Evolutionary conservation across 2,113 vertebrate genomes (phyloP).

Genomic region (Etia nguti): DNA sequence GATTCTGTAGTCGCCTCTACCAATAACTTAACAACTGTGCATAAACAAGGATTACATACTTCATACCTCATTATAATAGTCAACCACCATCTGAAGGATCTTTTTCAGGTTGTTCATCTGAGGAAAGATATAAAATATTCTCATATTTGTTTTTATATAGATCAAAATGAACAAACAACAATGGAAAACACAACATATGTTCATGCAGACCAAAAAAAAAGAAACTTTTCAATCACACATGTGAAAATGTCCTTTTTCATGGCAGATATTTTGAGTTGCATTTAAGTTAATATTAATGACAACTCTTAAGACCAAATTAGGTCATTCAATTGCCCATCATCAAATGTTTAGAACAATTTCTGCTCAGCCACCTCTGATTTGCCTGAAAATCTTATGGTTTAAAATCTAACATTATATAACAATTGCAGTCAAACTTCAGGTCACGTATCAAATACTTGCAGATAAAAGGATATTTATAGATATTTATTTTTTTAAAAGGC

Average conservation of each 20-base stretch:
- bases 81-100: constrained; percentile 90
- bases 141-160: background rate
- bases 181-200: background rate
- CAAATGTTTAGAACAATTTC: background rate
- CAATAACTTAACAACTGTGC: background rate
- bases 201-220: background rate
- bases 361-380: background rate
- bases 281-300: background rate
- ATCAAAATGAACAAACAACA: background rate
- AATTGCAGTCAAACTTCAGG: background rate
- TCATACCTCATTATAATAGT: constrained; percentile 94
- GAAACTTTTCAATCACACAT: background rate
- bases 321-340: background rate
- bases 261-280: background rate
- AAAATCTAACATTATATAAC: rapidly evolving
- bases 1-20: background rate
- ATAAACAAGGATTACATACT: background rate
- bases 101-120: constrained; percentile 98
- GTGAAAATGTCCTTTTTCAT: background rate
- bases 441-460: background rate
- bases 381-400: background rate
- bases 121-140: background rate
- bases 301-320: background rate
- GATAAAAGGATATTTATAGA: background rate
- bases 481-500: rapidly evolving